Evolutionary conservation across 2,113 vertebrate genomes (phyloP).

Genomic region (Delphinus delphis): DNA sequence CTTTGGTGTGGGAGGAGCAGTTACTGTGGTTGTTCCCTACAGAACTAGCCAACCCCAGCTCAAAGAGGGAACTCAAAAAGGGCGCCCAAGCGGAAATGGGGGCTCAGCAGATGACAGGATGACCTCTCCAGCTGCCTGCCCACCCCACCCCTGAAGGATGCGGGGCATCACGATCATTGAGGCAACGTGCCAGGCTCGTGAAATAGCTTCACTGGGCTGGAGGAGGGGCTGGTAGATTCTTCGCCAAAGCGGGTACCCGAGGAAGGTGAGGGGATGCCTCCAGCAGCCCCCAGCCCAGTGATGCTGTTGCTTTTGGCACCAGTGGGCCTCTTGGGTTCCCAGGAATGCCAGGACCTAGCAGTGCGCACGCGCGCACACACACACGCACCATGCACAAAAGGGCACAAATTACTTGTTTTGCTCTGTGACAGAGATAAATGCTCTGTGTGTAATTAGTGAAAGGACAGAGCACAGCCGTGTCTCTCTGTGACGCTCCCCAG

Average conservation of each 20-base stretch:
- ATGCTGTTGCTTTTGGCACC: not conserved
- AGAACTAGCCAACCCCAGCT: not conserved
- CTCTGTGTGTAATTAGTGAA: not conserved
- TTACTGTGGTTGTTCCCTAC: not conserved
- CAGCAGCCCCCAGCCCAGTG: not conserved
- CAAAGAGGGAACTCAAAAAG: not conserved
- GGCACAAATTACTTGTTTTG: not conserved
- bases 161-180: fast-evolving
- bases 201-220: not conserved
- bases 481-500: not conserved
- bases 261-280: not conserved
- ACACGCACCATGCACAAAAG: not conserved
- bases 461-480: not conserved
- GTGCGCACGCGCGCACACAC: fast-evolving
- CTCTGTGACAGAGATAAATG: not conserved
- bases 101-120: not conserved
- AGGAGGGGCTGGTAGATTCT: not conserved
- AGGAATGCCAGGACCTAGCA: not conserved
- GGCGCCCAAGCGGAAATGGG: fast-evolving
- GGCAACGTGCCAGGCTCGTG: not conserved
- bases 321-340: not conserved
- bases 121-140: not conserved
- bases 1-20: not conserved
- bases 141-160: fast-evolving
- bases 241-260: not conserved